Conservation (phyloP, 2,797 vertebrate species). For the Tolypeutes matacus region DNA sequence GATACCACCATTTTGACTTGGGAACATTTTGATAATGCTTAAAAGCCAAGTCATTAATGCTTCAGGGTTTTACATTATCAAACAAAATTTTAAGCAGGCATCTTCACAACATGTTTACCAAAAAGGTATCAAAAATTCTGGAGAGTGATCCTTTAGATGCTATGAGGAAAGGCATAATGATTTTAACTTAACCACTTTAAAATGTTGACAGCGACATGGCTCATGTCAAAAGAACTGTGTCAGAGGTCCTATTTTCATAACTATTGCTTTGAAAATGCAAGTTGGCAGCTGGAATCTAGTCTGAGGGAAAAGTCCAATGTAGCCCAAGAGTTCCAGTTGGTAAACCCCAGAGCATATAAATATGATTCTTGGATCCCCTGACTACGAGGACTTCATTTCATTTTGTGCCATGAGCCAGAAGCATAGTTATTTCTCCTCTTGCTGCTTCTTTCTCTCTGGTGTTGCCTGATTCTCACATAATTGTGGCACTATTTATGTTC, state of each 20-base stretch:
- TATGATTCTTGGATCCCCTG: constrained; percentile 45
- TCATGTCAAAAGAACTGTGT: constrained; percentile 27
- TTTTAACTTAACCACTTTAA: constrained; percentile 58
- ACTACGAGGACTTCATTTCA: constrained; percentile 61
- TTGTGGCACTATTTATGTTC: constrained; percentile 27
- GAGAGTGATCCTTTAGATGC: neutral
- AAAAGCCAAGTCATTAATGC: constrained; percentile 21
- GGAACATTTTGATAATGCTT: neutral
- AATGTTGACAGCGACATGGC: constrained; percentile 11
- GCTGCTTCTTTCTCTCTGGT: constrained; percentile 62
- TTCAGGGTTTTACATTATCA: constrained; percentile 40
- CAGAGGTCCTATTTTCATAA: constrained; percentile 1
- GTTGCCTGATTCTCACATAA: constrained; percentile 68
- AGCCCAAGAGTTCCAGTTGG: constrained; percentile 38
- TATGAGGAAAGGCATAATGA: neutral
- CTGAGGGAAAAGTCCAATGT: constrained; percentile 36
- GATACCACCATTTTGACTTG: constrained; percentile 25
- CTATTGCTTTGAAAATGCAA: constrained; percentile 59
- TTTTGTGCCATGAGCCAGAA: constrained; percentile 48
- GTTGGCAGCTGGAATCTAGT: constrained; percentile 57
- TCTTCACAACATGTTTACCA: constrained; percentile 4
- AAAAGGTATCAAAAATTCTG: neutral
- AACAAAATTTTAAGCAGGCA: constrained; percentile 16
- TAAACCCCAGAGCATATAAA: constrained; percentile 67
- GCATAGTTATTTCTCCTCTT: constrained; percentile 42